A percentile compares a stretch with the other conserved stretches of the same genome.
phyloP scores from a whole-genome alignment of 2,888 invertebrate species.

The Caenorhabditis plicata region DNA sequence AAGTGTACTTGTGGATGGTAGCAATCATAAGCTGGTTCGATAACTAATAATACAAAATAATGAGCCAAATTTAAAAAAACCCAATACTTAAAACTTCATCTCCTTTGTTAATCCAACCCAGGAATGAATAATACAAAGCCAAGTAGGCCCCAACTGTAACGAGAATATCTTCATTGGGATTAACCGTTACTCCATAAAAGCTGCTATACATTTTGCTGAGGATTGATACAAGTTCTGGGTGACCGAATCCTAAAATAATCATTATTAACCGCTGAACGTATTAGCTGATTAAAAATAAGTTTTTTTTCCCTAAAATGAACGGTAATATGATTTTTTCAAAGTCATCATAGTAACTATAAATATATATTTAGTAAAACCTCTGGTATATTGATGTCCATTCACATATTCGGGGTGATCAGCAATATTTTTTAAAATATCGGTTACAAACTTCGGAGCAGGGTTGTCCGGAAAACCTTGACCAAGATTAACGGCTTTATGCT shows the following conservation, averaged over 20 bases:
- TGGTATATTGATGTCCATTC: conserved; percentile 61
- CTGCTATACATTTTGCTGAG: conserved; percentile 83
- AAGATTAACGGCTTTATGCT: conserved; percentile 63
- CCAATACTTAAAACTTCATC: conserved; percentile 70
- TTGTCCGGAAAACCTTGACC: conserved; percentile 65
- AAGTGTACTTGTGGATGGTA: conserved; percentile 90
- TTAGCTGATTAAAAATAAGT: neutral
- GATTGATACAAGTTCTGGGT: conserved; percentile 77
- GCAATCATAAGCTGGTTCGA: conserved; percentile 97
- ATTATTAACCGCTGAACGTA: neutral
- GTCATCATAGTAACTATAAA: neutral
- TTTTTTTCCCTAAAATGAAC: no score
- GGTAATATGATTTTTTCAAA: neutral
- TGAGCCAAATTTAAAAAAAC: no score
- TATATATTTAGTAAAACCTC: no score
- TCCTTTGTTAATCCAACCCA: conserved; percentile 82
- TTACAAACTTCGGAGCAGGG: conserved; percentile 58
- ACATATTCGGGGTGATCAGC: conserved; percentile 51
- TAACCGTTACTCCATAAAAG: conserved; percentile 76
- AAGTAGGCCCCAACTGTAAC: conserved; percentile 93
- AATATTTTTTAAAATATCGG: conserved; percentile 54
- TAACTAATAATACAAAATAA: conserved; percentile 70
- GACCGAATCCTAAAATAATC: conserved; percentile 53
- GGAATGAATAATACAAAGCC: conserved; percentile 82
- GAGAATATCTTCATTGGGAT: conserved; percentile 79